These are phyloP conservation scores for Sphaerophoria rueppellii DNA, from an alignment of 2,888 invertebrate species.

Conservation along the genomic window DNA sequence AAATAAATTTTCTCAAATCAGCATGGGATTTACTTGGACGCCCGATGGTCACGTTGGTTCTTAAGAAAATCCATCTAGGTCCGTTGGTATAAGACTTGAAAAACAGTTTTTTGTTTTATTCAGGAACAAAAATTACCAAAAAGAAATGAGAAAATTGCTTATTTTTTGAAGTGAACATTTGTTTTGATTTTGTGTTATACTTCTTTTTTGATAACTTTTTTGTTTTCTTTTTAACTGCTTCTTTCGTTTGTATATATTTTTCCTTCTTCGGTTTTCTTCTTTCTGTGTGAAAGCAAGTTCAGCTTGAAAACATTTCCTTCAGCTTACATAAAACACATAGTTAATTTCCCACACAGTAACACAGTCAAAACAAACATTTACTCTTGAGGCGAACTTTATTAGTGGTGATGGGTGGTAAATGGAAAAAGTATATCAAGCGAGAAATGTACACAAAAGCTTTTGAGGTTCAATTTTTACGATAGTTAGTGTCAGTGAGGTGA, in stretches of 20 bases:
- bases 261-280: conserved; percentile 62
- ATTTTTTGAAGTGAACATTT: conserved; percentile 37
- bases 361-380: not conserved
- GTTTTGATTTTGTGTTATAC: conserved; percentile 70
- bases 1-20: conserved; percentile 98
- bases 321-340: not conserved
- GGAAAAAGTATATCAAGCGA: too few species aligned
- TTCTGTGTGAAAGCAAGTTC: conserved; percentile 69
- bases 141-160: conserved; percentile 22
- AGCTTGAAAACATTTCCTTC: not conserved
- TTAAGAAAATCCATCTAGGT: conserved; percentile 95
- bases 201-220: conserved; percentile 66
- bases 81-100: conserved; percentile 76
- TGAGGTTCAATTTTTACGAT: too few species aligned
- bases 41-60: conserved; percentile 95
- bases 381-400: too few species aligned
- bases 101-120: conserved; percentile 25
- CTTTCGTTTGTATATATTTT: conserved; percentile 28
- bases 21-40: conserved; percentile 99
- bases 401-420: too few species aligned
- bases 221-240: conserved; percentile 68
- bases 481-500: too few species aligned
- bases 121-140: not conserved
- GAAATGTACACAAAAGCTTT: too few species aligned
- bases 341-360: not conserved